Evolutionary conservation across 1,140 invertebrate species (phyloP), one percentile per base, ranked within the genome.

Genomic region (Penaeus japonicus): DNA sequence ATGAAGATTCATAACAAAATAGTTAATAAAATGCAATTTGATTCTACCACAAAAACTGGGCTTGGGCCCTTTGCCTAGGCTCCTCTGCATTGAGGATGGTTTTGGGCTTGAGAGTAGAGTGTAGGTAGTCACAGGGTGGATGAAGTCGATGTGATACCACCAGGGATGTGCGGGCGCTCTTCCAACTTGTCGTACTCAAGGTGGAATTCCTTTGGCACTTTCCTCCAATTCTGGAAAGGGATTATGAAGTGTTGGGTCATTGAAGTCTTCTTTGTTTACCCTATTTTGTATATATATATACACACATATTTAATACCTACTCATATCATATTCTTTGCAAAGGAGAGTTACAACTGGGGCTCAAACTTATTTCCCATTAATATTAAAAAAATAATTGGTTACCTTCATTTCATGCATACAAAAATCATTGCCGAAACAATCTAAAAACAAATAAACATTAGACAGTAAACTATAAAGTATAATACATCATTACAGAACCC

Each of bases 111-210:
- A 65, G 35, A 57, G 80, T n/a, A 55, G 81, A 57, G 53, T 78
- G 65, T 59, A 65, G 81, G 70, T 77, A 53, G 87, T 88, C 87
- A 88, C 87, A 88, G 87, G 53, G 80, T 55, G 27, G 87, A 84
- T 24, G 87, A 88, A 24, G 87, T 83, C 27, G 80, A 81, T 3
- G 80, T 77, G 55, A 80, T 55, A 10, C 78, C 77, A 10, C 85
- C 85, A 47, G 89, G 81, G 39, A 88, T 81, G 82, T 88, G 86
- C 20, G 97, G 97, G 92, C 96, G 95, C 89, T 96, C 97, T 93
- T 99, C 98, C 92, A 99, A 94, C 94, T 99, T 99, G 93, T 97
- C 97, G 94, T 99, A 99, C 93, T 99, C 98, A 93, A 99, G 94
- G 94, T 98, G 96, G 94, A 99, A 98, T 93, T 99, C 98, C 93